Percentiles rank a stretch among this genome's conserved stretches.
These are phyloP conservation scores for Actinopyga echinites DNA, from an alignment of 53 echinoderm and acorn worm species.

Conservation along the genomic window DNA sequence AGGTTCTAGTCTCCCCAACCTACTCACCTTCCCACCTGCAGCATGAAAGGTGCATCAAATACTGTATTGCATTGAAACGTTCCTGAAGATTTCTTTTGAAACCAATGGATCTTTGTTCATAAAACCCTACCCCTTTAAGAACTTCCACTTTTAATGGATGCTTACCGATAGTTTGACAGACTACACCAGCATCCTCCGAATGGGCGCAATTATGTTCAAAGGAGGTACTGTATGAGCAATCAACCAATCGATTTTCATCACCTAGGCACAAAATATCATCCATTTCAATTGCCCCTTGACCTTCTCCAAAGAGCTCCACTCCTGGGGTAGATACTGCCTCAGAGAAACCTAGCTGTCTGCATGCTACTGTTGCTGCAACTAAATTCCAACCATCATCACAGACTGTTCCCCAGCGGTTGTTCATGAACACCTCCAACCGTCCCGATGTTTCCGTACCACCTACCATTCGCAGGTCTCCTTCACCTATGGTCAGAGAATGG, in stretches of 20 bases:
- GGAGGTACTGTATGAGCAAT: neutral
- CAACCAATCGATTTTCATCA: neutral
- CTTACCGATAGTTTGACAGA: neutral
- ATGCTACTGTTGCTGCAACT: neutral
- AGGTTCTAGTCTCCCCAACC: too few relatives aligned
- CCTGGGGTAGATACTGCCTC: neutral
- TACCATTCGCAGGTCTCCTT: too few relatives aligned
- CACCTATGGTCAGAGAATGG: too few relatives aligned
- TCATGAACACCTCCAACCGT: neutral
- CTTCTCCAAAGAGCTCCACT: neutral
- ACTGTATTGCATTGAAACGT: too few relatives aligned
- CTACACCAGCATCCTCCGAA: neutral
- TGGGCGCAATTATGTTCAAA: neutral
- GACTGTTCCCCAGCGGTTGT: constrained; percentile 2
- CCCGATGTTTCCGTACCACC: neutral
- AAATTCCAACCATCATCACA: constrained; percentile 14
- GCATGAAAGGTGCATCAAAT: too few relatives aligned
- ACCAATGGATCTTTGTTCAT: too few relatives aligned
- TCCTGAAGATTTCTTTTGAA: too few relatives aligned
- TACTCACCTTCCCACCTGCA: too few relatives aligned
- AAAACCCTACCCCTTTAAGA: too few relatives aligned
- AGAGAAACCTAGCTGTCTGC: neutral
- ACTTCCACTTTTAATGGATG: too few relatives aligned
- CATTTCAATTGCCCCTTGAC: neutral
- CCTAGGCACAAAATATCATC: neutral